Conservation (phyloP, 1,140 invertebrate genomes). For the Carcinoscorpius rotundicauda region DNA sequence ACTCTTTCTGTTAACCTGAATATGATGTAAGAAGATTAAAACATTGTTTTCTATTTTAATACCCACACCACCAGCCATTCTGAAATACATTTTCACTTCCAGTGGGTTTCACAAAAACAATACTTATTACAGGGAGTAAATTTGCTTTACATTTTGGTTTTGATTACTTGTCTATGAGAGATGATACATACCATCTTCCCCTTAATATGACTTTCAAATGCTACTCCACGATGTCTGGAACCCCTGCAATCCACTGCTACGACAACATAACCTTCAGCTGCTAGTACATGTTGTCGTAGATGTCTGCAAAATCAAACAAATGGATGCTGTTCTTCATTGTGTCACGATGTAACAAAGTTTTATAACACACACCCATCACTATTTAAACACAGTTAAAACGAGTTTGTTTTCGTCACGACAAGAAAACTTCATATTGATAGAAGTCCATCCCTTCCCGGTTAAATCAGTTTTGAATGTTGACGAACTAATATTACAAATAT, state of each 20-base stretch:
- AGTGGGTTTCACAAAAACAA: no score
- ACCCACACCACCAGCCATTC: no score
- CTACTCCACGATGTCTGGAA: constrained; percentile 77
- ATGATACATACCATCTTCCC: constrained; percentile 53
- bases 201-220: constrained; percentile 81
- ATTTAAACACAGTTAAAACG: background rate
- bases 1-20: no score
- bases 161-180: background rate
- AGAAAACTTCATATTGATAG: background rate
- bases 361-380: no score
- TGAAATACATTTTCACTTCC: no score
- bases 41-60: no score
- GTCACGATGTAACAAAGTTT: no score
- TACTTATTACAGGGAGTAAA: no score
- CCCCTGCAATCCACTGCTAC: constrained; percentile 90
- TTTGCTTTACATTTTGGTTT: no score
- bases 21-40: no score
- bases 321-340: background rate
- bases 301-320: constrained; percentile 52
- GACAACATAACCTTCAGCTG: constrained; percentile 92
- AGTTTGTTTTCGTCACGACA: background rate
- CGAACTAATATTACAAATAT: no score
- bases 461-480: background rate
- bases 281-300: constrained; percentile 84
- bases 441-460: background rate